Percentiles rank a stretch among this genome's conserved stretches.
phyloP scores from a whole-genome alignment of 2,888 invertebrate species.

The Onthophagus sagittarius region DNA sequence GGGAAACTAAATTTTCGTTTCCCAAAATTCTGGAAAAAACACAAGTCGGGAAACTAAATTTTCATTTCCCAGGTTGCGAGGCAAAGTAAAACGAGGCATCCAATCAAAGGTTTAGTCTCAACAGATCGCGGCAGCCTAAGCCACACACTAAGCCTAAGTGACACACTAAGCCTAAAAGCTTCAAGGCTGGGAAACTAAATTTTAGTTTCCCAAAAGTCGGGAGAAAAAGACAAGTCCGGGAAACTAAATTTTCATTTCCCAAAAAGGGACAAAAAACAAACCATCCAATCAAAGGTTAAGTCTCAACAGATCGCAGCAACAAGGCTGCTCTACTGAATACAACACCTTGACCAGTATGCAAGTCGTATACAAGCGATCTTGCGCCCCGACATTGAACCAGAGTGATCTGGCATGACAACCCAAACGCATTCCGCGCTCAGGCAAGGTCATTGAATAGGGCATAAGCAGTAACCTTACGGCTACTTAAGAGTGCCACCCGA shows the following conservation, averaged over 20 bases:
- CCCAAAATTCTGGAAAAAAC: too few relatives aligned
- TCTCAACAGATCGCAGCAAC: slow-evolving; percentile 61
- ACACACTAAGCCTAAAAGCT: too few relatives aligned
- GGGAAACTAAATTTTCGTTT: too few relatives aligned
- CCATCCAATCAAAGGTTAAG: slow-evolving; percentile 50
- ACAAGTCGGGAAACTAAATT: too few relatives aligned
- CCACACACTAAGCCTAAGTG: too few relatives aligned
- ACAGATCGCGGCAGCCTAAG: too few relatives aligned
- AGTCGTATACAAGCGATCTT: slow-evolving; percentile 62
- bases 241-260: not conserved
- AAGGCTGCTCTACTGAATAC: slow-evolving; percentile 58
- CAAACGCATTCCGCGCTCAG: not conserved
- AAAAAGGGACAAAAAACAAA: slow-evolving; percentile 3
- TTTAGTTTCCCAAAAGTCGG: too few relatives aligned
- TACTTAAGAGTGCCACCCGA: slow-evolving; percentile 13
- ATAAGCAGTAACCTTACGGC: slow-evolving; percentile 12
- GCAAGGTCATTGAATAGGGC: slow-evolving; percentile 15
- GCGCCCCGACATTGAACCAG: slow-evolving; percentile 54
- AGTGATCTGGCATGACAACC: slow-evolving; percentile 14
- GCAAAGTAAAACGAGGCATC: too few relatives aligned
- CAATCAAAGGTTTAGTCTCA: too few relatives aligned
- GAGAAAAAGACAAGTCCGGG: too few relatives aligned
- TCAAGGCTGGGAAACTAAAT: too few relatives aligned
- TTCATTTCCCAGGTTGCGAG: too few relatives aligned
- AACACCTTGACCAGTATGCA: slow-evolving; percentile 59